Evolutionary conservation across 2,797 vertebrate species (phyloP).

Genomic region (Lepus townsendii): DNA sequence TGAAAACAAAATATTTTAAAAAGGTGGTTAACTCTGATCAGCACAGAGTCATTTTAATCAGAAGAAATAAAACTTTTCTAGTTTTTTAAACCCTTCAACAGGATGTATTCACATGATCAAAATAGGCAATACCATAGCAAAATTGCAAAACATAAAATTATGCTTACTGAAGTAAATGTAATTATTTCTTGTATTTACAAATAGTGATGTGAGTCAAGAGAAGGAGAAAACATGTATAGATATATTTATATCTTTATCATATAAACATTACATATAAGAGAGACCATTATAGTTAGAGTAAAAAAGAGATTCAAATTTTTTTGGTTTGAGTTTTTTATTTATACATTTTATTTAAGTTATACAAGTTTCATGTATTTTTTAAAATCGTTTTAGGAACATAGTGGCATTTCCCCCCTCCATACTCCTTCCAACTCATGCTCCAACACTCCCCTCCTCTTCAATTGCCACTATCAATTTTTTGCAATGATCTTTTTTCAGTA

Average conservation of each 20-base stretch:
- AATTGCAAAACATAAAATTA: constrained; percentile 29
- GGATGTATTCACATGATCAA: not conserved
- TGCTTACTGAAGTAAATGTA: not conserved
- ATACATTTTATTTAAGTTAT: too few species aligned
- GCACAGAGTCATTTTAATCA: not conserved
- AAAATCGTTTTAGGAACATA: too few species aligned
- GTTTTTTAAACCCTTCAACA: not conserved
- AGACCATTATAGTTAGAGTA: not conserved
- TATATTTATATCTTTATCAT: not conserved
- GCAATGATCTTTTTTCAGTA: too few species aligned
- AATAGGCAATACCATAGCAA: not conserved
- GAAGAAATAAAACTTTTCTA: not conserved
- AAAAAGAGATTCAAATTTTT: constrained; percentile 50
- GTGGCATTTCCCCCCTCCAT: too few species aligned
- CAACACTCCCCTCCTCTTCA: too few species aligned
- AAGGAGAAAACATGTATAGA: not conserved
- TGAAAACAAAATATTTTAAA: not conserved
- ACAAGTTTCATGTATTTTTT: too few species aligned
- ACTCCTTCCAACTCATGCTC: too few species aligned
- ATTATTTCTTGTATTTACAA: not conserved
- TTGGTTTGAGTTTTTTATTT: not conserved
- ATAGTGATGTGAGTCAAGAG: not conserved
- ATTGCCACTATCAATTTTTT: too few species aligned
- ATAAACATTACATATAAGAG: not conserved
- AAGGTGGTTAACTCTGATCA: constrained; percentile 2